Evolutionary conservation across 2,113 vertebrate species (phyloP), one percentile per base, ranked within the genome.

Genomic region (Dipodomys spectabilis): DNA sequence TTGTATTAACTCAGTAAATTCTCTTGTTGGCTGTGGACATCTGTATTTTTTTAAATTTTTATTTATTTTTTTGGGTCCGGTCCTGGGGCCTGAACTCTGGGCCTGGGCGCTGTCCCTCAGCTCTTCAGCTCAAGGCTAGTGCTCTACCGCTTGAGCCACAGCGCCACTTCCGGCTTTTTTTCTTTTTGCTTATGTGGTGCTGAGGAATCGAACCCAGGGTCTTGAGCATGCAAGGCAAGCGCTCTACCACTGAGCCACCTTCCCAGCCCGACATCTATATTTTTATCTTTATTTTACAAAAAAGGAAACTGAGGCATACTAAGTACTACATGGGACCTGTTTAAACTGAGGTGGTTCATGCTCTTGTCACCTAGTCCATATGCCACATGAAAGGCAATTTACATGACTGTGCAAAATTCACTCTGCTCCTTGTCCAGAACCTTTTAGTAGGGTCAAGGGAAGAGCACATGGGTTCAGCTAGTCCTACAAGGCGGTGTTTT

Each of bases 281-380:
- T 92, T 84, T 87, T 73, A 73, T 64, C 57, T 25, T 91, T 16
- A 68, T 74, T 95, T 89, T 84, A 75, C 22, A 44, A 57, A 60
- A 57, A 78, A 67, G 57, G n/a, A 89, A 92, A 89, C 25, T n/a
- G 64, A 95, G 73, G 10, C 30, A 30, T 74, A 49, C 35, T 2
- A 39, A 49, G 15, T 72, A 28, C 25, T 82, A 35, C 62, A 7
- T 88, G 49, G 64, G 27, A 6, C 60, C n/a, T n/a, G 18, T 74
- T 79, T 82, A 69, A 81, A 44, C 9, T 3, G 4, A 60, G 44
- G n/a, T 25, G 0, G 0, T 57, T 69, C 71, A 2, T 10, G 25
- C 6, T 82, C 65, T 90, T 28, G 13, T 32, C 39, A 19, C 0
- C 2, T 64, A 6, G 2, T 67, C 57, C 81, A 0, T n/a, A n/a